phyloP scores from a whole-genome alignment of 1,140 invertebrate genomes.

The Hirudo medicinalis region DNA sequence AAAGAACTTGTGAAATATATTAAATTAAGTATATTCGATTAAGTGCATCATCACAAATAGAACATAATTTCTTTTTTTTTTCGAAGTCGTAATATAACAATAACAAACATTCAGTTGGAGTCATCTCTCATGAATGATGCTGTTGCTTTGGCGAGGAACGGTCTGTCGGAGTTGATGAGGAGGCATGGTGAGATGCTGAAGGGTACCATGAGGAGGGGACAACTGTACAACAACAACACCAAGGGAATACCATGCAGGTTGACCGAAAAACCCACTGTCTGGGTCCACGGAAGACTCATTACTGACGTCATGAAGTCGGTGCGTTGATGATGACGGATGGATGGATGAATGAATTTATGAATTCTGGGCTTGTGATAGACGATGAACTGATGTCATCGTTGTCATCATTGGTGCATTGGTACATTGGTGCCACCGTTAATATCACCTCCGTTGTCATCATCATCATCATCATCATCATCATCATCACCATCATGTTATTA shows the following conservation, averaged over 20 bases:
- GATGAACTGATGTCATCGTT: neutral
- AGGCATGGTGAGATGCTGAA: conserved; percentile 29
- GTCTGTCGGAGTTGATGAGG: conserved; percentile 28
- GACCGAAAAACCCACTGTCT: neutral
- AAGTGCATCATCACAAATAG: too few species aligned
- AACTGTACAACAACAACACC: conserved; percentile 32
- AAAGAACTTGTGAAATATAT: too few species aligned
- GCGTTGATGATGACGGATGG: neutral
- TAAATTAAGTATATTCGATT: too few species aligned
- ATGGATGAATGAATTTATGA: neutral
- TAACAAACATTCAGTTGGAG: conserved; percentile 26
- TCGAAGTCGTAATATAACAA: neutral
- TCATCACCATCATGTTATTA: neutral
- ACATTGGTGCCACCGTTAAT: neutral
- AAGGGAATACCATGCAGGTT: conserved; percentile 5
- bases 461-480: conserved; percentile 5
- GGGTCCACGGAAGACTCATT: conserved; percentile 11
- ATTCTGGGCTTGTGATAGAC: too few species aligned
- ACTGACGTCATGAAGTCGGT: conserved; percentile 16
- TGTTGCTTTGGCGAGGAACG: conserved; percentile 27
- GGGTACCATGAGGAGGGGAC: conserved; percentile 32
- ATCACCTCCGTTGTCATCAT: conserved; percentile 13
- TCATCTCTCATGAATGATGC: conserved; percentile 35
- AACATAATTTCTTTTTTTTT: too few species aligned
- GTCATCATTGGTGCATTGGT: neutral